Conservation (phyloP, 2,113 vertebrate species). For the Cavia aperea region DNA sequence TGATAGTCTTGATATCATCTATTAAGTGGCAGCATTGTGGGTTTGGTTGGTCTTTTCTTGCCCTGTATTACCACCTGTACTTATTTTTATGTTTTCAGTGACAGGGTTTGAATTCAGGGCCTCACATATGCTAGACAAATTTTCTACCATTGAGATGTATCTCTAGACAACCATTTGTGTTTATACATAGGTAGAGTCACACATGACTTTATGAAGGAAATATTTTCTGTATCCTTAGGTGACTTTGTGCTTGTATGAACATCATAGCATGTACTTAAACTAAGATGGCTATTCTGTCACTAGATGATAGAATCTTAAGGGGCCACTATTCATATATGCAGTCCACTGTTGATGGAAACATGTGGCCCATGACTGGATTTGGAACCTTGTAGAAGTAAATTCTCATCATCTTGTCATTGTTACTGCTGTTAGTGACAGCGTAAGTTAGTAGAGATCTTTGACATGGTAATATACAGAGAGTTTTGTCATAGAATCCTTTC, state of each 20-base stretch:
- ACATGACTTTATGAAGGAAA: neutral
- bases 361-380: neutral
- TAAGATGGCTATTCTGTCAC: neutral
- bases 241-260: neutral
- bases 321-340: neutral
- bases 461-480: conserved; percentile 11
- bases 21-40: conserved; percentile 19
- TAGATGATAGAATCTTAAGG: neutral
- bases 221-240: neutral
- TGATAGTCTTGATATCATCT: neutral
- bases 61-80: neutral
- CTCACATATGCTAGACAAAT: neutral
- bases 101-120: neutral
- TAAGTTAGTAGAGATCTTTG: conserved; percentile 12
- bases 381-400: conserved; percentile 43
- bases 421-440: conserved; percentile 5
- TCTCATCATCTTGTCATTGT: conserved; percentile 7
- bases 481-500: conserved; percentile 11
- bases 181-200: neutral
- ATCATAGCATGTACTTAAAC: neutral
- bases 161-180: neutral
- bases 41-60: neutral
- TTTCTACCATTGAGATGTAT: neutral
- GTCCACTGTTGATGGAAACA: neutral
- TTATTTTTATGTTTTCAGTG: neutral